phyloP scores from a whole-genome alignment of 35 echinoderm and acorn worm species.

The Heliocidaris tuberculata region DNA sequence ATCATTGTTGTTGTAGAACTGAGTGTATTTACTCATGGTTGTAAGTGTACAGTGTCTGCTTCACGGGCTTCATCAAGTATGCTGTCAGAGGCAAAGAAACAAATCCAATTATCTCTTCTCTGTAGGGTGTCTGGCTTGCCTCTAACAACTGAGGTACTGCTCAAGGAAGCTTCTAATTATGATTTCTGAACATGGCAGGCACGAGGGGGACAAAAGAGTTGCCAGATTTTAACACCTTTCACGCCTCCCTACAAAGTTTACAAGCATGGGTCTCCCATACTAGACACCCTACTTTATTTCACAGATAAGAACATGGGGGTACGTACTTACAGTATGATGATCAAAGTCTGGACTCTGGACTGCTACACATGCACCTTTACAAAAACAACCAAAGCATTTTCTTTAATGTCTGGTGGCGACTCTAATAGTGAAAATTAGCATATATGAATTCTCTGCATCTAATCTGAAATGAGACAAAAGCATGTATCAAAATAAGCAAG shows the following conservation, averaged over 20 bases:
- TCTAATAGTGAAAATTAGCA: no score
- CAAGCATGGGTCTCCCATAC: no score
- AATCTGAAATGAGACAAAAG: no score
- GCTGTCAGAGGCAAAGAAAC: not conserved
- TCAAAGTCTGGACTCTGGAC: no score
- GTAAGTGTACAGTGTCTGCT: not conserved
- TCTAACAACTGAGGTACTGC: not conserved
- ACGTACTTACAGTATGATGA: no score
- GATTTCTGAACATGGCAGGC: not conserved
- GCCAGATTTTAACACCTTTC: not conserved
- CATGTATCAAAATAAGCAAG: no score
- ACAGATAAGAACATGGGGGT: no score
- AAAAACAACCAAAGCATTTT: no score
- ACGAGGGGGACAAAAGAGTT: not conserved
- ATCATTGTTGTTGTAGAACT: constrained; percentile 14
- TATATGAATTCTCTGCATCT: no score
- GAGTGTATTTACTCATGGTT: constrained; percentile 20
- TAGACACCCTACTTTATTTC: no score
- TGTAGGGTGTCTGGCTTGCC: not conserved
- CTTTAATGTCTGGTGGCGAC: no score
- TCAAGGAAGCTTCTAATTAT: not conserved
- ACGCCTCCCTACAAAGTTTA: not conserved
- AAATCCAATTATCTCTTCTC: not conserved
- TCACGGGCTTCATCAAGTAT: not conserved
- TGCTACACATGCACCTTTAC: no score